Conservation (phyloP, 1,140 invertebrate genomes). For the Euschistus heros region DNA sequence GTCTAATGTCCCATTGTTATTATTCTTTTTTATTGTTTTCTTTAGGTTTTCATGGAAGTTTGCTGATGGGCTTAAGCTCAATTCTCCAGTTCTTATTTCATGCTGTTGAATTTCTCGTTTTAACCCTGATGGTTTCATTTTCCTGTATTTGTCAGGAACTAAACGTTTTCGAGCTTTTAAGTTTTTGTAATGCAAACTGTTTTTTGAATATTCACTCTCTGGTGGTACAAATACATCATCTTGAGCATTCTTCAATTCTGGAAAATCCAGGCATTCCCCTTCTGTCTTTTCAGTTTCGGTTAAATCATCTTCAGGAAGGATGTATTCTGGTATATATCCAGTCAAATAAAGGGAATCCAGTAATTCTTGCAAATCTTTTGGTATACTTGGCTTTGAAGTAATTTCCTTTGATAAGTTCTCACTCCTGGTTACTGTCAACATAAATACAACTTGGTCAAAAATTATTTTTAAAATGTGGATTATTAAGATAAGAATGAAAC, state of each 20-base stretch:
- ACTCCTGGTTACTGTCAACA: too few relatives aligned
- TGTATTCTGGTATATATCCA: not conserved
- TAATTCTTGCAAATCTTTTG: not conserved
- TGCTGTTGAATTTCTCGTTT: too few relatives aligned
- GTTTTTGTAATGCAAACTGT: not conserved
- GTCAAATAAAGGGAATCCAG: not conserved
- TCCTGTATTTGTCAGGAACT: too few relatives aligned
- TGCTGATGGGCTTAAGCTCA: not conserved
- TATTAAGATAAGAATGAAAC: too few relatives aligned
- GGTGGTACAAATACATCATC: not conserved
- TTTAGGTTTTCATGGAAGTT: not conserved
- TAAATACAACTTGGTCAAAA: too few relatives aligned
- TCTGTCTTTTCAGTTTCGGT: not conserved
- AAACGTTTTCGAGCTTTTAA: not conserved
- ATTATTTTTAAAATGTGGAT: too few relatives aligned
- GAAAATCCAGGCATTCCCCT: conserved; percentile 1
- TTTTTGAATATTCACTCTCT: conserved; percentile 7
- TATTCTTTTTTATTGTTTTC: not conserved
- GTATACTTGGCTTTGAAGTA: not conserved
- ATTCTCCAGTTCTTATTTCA: not conserved
- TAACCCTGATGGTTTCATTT: too few relatives aligned
- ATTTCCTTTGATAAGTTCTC: not conserved
- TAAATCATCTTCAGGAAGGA: not conserved
- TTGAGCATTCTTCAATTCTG: conserved; percentile 5
- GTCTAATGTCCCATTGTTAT: not conserved